Evolutionary conservation across 2,113 vertebrate genomes (phyloP), one percentile per base, ranked within the genome.

Genomic region (Scytalopus superciliaris): DNA sequence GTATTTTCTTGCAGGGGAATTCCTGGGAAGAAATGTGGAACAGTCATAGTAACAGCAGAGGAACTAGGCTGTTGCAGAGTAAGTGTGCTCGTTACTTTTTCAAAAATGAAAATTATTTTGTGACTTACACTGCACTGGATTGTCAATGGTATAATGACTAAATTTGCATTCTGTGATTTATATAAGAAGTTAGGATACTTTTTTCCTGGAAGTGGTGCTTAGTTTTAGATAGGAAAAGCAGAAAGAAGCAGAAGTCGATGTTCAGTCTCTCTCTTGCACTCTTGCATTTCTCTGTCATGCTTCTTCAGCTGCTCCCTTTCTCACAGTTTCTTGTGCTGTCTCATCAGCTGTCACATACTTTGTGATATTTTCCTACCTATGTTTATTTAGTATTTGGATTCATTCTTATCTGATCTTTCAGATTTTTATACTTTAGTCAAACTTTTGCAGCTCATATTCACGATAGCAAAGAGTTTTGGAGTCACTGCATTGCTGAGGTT

Each of bases 51-150:
- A 84, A 99, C 99, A 94, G 99, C 99, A 14, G 99, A 99, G 95
- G 99, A 99, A 78, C 97, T 99, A 45, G 99, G 98, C 92, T 99
- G 99, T 93, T 99, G 99, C 98, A 98, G 99, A 97, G 99, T 99
- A 97, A 99, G 98, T 97, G 76, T 77, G 55, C 64, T 82, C 7
- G 33, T 89, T 87, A 31, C 49, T 75, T 91, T 83, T 87, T 90
- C 28, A 84, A 44, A 28, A 83, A 70, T 69, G 5, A 39, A 35
- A 83, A 66, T 85, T 3, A 14, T 66, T 74, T 89, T 93, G 60
- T 64, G 30, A n/a, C 63, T 78, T 78, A 70, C 3, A 4, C 31
- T 64, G 60, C 9, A 28, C 3, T 52, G 42, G 23, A 25, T 35
- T 69, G 23, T 77, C 49, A 69, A 21, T 75, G 15, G 5, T 62